Conservation (phyloP, 2,113 vertebrate genomes). For the Aramus guarauna region DNA sequence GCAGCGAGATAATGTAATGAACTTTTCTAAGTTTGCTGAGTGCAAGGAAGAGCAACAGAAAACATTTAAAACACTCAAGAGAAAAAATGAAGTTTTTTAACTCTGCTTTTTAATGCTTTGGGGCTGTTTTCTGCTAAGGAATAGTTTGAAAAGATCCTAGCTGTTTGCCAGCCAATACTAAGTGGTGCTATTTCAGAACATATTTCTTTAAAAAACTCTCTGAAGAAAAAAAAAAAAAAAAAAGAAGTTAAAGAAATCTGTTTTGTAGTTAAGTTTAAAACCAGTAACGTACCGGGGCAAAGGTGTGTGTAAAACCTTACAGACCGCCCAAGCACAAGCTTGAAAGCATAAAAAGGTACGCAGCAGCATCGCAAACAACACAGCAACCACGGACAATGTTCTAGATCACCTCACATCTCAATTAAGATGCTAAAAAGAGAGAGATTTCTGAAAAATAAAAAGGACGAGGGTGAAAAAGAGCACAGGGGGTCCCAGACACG, state of each 20-base stretch:
- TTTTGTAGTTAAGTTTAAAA: neutral
- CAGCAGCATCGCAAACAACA: neutral
- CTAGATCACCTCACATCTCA: neutral
- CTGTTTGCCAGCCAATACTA: neutral
- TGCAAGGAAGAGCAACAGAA: neutral
- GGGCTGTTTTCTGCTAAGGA: neutral
- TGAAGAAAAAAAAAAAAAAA: neutral
- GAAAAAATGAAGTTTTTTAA: neutral
- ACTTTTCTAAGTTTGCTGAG: neutral
- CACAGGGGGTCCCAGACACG: accelerated
- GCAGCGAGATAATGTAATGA: neutral
- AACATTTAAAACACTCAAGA: neutral
- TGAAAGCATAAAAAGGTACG: neutral
- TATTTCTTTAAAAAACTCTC: neutral
- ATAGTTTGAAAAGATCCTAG: neutral
- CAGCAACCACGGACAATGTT: neutral
- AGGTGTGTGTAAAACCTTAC: neutral
- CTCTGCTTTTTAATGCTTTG: neutral
- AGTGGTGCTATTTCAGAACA: neutral
- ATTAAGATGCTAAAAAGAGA: neutral
- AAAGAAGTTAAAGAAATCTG: no score
- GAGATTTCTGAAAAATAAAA: neutral
- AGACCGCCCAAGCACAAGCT: neutral
- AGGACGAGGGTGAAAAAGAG: neutral
- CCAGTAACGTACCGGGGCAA: neutral